Evolutionary conservation across 2,888 invertebrate genomes (phyloP).

Genomic region (Furcula furcula): DNA sequence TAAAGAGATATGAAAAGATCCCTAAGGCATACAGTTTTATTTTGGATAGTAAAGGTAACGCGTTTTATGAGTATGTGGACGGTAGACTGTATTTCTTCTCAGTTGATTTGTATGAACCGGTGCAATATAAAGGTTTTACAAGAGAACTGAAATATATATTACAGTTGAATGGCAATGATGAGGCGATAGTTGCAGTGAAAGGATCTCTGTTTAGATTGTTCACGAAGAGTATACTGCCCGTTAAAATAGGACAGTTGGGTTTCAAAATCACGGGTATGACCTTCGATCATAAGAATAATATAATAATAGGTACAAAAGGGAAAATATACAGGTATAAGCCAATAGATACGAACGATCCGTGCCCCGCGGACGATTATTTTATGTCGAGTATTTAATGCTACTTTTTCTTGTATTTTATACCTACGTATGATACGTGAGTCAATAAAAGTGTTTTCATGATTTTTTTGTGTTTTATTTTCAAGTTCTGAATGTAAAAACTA

Average conservation of each 20-base stretch:
- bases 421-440: no score
- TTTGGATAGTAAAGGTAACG: slow-evolving; percentile 61
- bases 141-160: slow-evolving; percentile 68
- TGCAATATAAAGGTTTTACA: slow-evolving; percentile 71
- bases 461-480: no score
- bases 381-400: slow-evolving; percentile 63
- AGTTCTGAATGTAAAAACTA: no score
- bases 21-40: slow-evolving; percentile 69
- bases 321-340: slow-evolving; percentile 71
- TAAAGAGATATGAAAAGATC: slow-evolving; percentile 64
- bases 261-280: slow-evolving; percentile 70
- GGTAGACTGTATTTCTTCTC: slow-evolving; percentile 70
- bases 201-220: slow-evolving; percentile 58
- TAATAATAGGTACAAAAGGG: slow-evolving; percentile 69
- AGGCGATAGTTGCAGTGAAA: slow-evolving; percentile 67
- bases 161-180: slow-evolving; percentile 60
- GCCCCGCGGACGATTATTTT: slow-evolving; percentile 70
- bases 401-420: no score
- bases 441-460: no score
- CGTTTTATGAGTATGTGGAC: slow-evolving; percentile 67
- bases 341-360: slow-evolving; percentile 60
- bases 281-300: slow-evolving; percentile 65
- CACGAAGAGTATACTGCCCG: slow-evolving; percentile 59
- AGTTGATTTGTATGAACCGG: slow-evolving; percentile 59
- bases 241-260: slow-evolving; percentile 63